These are phyloP conservation scores for Cephonodes hylas DNA, from an alignment of 2,888 invertebrate species.

Conservation along the genomic window DNA sequence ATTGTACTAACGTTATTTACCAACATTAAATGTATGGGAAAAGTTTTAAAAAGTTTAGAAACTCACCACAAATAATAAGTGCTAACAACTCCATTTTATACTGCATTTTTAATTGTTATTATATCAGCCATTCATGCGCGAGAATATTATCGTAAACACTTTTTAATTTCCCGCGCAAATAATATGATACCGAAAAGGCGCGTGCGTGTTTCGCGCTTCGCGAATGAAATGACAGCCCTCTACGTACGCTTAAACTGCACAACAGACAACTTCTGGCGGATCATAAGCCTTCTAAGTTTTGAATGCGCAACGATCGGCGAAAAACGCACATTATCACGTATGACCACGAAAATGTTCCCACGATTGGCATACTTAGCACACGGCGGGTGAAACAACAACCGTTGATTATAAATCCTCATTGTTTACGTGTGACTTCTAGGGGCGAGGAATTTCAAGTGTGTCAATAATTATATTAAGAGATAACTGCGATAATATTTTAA, in stretches of 20 bases:
- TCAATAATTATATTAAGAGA: neutral
- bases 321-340: slow-evolving; percentile 24
- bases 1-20: neutral
- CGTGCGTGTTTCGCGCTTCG: slow-evolving; percentile 65
- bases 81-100: slow-evolving; percentile 57
- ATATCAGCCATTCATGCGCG: slow-evolving; percentile 37
- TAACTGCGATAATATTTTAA: neutral
- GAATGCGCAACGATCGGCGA: slow-evolving; percentile 24
- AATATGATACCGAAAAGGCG: slow-evolving; percentile 43
- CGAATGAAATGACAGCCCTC: slow-evolving; percentile 53
- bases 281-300: slow-evolving; percentile 16
- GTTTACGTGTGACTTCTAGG: slow-evolving; percentile 43
- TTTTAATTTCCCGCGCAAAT: slow-evolving; percentile 39
- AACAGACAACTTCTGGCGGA: neutral
- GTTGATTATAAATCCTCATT: slow-evolving; percentile 57
- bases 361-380: slow-evolving; percentile 40
- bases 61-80: slow-evolving; percentile 68
- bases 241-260: neutral
- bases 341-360: slow-evolving; percentile 47
- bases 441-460: slow-evolving; percentile 17
- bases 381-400: slow-evolving; percentile 26
- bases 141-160: slow-evolving; percentile 40
- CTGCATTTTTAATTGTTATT: slow-evolving; percentile 31
- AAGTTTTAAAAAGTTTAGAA: neutral
- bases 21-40: neutral